Conservation (phyloP, 2,113 vertebrate genomes). For the Pyrgilauda ruficollis region DNA sequence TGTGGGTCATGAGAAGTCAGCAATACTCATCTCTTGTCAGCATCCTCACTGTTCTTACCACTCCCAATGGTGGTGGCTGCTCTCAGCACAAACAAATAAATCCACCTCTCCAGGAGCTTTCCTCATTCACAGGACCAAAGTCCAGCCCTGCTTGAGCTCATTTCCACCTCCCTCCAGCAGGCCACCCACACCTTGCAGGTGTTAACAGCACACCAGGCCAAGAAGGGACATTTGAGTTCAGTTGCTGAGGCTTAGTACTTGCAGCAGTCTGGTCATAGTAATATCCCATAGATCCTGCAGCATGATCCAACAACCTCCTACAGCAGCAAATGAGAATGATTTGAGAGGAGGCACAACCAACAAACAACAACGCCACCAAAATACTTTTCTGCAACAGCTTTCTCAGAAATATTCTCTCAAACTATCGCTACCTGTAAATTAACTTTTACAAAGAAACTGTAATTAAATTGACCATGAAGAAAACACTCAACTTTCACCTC, state of each 20-base stretch:
- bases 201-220: neutral
- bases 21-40: neutral
- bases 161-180: neutral
- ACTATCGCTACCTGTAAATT: neutral
- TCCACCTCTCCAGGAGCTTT: neutral
- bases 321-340: neutral
- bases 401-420: neutral
- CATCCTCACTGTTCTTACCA: neutral
- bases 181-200: neutral
- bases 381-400: neutral
- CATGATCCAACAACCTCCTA: neutral
- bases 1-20: neutral
- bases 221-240: neutral
- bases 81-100: neutral
- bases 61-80: neutral
- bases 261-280: accelerated
- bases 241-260: neutral
- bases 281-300: neutral
- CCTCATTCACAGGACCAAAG: neutral
- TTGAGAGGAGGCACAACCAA: neutral
- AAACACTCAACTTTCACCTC: neutral
- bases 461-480: neutral
- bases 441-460: neutral
- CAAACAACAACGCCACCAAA: too few species aligned
- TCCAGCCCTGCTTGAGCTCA: neutral